Base-by-base conservation (phyloP, 2,888 invertebrate species). In the Arrhopalites spinosus region DNA sequence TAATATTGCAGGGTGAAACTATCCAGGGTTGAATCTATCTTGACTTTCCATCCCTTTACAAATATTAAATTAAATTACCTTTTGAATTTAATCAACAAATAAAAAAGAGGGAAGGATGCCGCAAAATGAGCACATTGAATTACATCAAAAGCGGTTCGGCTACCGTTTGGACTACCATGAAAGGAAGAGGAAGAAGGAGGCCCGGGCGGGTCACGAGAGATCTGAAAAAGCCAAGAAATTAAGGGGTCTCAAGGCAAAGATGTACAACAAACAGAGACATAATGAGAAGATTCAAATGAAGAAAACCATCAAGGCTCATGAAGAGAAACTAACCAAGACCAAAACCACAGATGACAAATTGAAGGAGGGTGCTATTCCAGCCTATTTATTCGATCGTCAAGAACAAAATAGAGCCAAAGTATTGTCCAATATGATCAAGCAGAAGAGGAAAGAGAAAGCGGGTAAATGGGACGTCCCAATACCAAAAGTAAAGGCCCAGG, bases 391-490 rank as follows among this genome's bases (percentile, higher is more conserved):
- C 74, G 99, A 99, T 88, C 90, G 99, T 87, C 95, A 98, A 87
- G 91, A 94, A 7, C 95, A 98, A 85, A 92, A 93, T 0, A 89
- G 94, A 63, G 96, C 98, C 1, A 99, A 98, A 87, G 93, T 98
- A 27, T 88, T 99, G 0, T 98, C 98, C 0, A 99, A 98, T 85
- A 98, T 98, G 94, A 96, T 99, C 79, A 99, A 99, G 87, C 98
- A 99, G 86, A 99, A 99, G 86, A 90, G 99, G 0, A 99, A 99
- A 86, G 99, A 99, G 85, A 99, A 99, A 84, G 98, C 97, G 74
- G 98, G 98, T 0, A 99, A 99, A 89, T 99, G 98, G 98, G 96
- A 98, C 84, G 99, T 99, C 0, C 99, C 99, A 0, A 93, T 99
- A 84, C 99, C 99, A 0, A 98, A 98, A 90, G 98, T 99, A 0